These are phyloP conservation scores for Tachyglossus aculeatus DNA, from an alignment of 2,797 vertebrate genomes.

Conservation along the genomic window DNA sequence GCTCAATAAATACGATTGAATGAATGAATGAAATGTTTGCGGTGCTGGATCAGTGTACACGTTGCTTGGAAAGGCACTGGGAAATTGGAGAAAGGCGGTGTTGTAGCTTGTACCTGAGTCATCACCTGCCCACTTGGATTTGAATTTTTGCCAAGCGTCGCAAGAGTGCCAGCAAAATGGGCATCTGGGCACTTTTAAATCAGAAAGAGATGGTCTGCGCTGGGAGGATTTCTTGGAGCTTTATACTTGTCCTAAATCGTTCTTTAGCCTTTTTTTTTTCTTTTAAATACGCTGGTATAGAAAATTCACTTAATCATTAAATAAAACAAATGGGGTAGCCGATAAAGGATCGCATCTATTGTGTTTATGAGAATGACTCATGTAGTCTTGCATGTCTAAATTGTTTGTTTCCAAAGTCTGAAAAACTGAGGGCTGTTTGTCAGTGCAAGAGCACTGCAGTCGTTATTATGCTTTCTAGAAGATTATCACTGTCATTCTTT, in stretches of 20 bases:
- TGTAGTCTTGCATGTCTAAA: background rate
- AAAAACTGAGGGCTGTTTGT: slow-evolving; percentile 4
- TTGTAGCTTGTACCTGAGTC: slow-evolving; percentile 18
- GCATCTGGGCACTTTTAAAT: slow-evolving; percentile 22
- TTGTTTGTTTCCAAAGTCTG: slow-evolving; percentile 21
- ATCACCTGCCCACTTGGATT: slow-evolving; percentile 14
- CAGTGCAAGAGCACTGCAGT: slow-evolving; percentile 10
- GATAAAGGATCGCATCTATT: background rate
- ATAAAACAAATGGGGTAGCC: background rate
- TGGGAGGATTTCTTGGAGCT: slow-evolving; percentile 13
- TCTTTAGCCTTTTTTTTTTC: background rate
- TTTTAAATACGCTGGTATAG: slow-evolving; percentile 9
- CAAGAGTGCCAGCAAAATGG: slow-evolving; percentile 33
- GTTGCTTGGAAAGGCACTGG: slow-evolving; percentile 8
- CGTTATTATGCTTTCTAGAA: background rate
- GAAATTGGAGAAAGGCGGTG: slow-evolving; percentile 19
- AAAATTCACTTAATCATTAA: slow-evolving; percentile 25
- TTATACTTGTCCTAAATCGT: background rate
- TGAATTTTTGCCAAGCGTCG: slow-evolving; percentile 28
- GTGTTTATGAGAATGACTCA: background rate
- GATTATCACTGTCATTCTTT: background rate
- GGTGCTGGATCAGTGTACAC: background rate
- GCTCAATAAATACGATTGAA: no score
- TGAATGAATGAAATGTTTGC: no score
- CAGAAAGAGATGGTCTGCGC: slow-evolving; percentile 36